Conservation (phyloP, 2,797 vertebrate species). For the Heteromormyrus szaboi region DNA sequence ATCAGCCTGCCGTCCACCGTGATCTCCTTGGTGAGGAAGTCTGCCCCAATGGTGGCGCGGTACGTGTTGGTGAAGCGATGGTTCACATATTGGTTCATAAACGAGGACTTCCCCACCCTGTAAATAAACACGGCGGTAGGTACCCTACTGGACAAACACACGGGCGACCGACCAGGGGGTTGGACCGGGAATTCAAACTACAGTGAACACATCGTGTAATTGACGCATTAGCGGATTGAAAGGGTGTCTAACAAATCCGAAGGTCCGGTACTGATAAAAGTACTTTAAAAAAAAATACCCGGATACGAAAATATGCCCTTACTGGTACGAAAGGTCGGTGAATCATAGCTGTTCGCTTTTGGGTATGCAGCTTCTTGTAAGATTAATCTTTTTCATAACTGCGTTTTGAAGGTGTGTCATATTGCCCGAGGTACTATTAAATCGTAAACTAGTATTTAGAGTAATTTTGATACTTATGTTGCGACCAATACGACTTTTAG, state of each 20-base stretch:
- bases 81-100: constrained; percentile 61
- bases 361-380: background rate
- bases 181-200: background rate
- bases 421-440: background rate
- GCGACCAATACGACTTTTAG: background rate
- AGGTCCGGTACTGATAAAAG: background rate
- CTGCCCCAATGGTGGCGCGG: constrained; percentile 54
- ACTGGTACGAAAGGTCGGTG: background rate
- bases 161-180: background rate
- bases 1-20: constrained; percentile 37
- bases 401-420: background rate
- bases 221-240: background rate
- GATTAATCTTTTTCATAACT: background rate
- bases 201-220: background rate
- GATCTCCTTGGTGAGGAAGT: constrained; percentile 57
- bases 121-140: background rate
- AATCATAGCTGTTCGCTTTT: background rate
- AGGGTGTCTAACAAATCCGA: background rate
- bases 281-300: background rate
- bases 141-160: background rate
- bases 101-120: constrained; percentile 61
- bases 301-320: background rate
- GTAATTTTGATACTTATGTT: background rate
- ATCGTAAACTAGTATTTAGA: background rate
- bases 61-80: constrained; percentile 55